Conservation (phyloP, 2,888 invertebrate species). For the Spodoptera littoralis region DNA sequence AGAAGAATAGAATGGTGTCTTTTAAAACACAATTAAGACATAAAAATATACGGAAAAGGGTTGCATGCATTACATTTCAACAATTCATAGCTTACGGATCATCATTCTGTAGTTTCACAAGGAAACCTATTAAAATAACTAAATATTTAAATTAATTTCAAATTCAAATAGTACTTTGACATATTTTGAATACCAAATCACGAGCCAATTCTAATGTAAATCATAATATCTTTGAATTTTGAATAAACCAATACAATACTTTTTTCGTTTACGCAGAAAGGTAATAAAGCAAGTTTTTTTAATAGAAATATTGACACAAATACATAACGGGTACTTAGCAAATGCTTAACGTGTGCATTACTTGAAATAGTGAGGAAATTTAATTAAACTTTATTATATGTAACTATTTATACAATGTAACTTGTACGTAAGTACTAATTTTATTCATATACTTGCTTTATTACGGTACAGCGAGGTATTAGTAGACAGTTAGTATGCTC, state of each 20-base stretch:
- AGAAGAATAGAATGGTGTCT: slow-evolving; percentile 68
- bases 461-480: slow-evolving; percentile 59
- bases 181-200: too few species aligned
- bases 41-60: slow-evolving; percentile 32
- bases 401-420: neutral
- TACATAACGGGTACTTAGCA: too few species aligned
- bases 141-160: slow-evolving; percentile 24
- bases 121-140: slow-evolving; percentile 58
- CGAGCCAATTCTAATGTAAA: too few species aligned
- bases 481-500: slow-evolving; percentile 86
- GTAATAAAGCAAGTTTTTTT: too few species aligned
- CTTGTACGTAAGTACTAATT: neutral
- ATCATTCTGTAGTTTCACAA: slow-evolving; percentile 50
- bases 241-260: too few species aligned
- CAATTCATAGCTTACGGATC: slow-evolving; percentile 66
- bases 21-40: slow-evolving; percentile 42
- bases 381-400: neutral
- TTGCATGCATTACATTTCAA: slow-evolving; percentile 57
- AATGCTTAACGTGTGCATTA: too few species aligned
- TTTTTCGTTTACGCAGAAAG: too few species aligned
- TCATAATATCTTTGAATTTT: too few species aligned
- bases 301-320: neutral
- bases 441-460: slow-evolving; percentile 29
- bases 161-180: too few species aligned
- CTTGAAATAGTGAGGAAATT: too few species aligned